Conservation (phyloP, 2,888 invertebrate species). For the Cancer borealis region DNA sequence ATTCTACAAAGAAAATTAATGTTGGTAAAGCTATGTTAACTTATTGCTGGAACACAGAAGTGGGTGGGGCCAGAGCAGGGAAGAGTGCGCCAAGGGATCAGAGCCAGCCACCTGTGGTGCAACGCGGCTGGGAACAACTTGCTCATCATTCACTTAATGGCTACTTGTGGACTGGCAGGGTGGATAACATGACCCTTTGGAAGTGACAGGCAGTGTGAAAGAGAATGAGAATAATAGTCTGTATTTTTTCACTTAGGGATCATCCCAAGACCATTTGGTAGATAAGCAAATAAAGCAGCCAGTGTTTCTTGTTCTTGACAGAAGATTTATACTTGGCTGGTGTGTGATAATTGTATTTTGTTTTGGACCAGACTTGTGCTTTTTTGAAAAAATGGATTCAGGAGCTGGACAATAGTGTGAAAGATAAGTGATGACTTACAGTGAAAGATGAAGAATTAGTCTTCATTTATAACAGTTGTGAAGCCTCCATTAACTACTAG, state of each 20-base stretch:
- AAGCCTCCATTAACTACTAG: slow-evolving; percentile 27
- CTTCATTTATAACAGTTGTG: slow-evolving; percentile 37
- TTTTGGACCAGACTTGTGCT: slow-evolving; percentile 59
- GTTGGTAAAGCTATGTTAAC: slow-evolving; percentile 65
- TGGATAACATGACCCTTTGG: slow-evolving; percentile 55
- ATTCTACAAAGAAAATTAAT: slow-evolving; percentile 73
- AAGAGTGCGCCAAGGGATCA: slow-evolving; percentile 63
- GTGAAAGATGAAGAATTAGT: slow-evolving; percentile 44
- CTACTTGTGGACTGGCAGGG: slow-evolving; percentile 74
- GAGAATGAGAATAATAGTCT: slow-evolving; percentile 18
- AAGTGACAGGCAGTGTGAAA: slow-evolving; percentile 46
- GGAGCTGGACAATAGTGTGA: neutral
- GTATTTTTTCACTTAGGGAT: slow-evolving; percentile 35
- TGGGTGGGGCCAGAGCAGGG: slow-evolving; percentile 67
- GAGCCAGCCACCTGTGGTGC: slow-evolving; percentile 74
- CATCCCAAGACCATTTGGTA: slow-evolving; percentile 50
- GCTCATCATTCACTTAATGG: slow-evolving; percentile 74
- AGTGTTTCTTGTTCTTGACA: slow-evolving; percentile 19
- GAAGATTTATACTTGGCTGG: slow-evolving; percentile 44
- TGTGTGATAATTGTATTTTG: slow-evolving; percentile 51
- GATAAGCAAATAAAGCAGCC: slow-evolving; percentile 53
- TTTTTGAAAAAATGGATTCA: neutral
- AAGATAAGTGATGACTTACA: slow-evolving; percentile 21
- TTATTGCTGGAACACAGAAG: slow-evolving; percentile 72
- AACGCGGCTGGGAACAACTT: slow-evolving; percentile 76